Evolutionary conservation across 92 coral and sea anemone genomes (phyloP), one percentile per base, ranked within the genome.

Genomic region (Nematostella vectensis): DNA sequence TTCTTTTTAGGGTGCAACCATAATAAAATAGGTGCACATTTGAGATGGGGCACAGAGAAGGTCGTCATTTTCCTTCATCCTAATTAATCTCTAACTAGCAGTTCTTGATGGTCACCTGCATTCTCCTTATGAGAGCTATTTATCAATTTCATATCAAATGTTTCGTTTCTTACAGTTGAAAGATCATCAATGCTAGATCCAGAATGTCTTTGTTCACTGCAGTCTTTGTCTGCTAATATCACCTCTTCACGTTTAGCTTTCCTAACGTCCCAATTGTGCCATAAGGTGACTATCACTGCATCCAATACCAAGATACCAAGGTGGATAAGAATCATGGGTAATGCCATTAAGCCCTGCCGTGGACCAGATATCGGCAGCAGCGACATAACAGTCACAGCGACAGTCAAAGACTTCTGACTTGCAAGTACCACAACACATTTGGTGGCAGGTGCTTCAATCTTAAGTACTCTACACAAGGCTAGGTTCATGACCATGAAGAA

Each of bases 341-440:
- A 45, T 11, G 88, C 79, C 45, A 93, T 71, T 11, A 93, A 57
- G 11, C 99, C 99, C 39, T 83, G 88, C 33, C 82, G 77, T 26
- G 67, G 64, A 16, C 72, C 70, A n/a, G 68, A 81, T 47, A 83
- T 78, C n/a, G 99, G 96, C 23, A 93, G 62, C 29, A 71, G 70
- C 11, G 79, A 77, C 18, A 81, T 23, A 1, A 93, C 73, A 1
- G 99, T 82, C 33, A 93, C 75, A 12, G 96, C 86, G 23, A 93
- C 84, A 0, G 96, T 71, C 24, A 93, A 43, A 3, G 99, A 87
- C 58, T 93, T 93, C 49, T 79, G 95, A 56, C 99, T 93, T 9
- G 96, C 96, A 52, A 93, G 57, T 9, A 93, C 63, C 23, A 93
- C 77, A 13, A 93, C 31, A 10, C 96, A 56, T 48, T 93, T 93